Conservation (phyloP, 2,113 vertebrate genomes). For the Uropsilus gracilis region DNA sequence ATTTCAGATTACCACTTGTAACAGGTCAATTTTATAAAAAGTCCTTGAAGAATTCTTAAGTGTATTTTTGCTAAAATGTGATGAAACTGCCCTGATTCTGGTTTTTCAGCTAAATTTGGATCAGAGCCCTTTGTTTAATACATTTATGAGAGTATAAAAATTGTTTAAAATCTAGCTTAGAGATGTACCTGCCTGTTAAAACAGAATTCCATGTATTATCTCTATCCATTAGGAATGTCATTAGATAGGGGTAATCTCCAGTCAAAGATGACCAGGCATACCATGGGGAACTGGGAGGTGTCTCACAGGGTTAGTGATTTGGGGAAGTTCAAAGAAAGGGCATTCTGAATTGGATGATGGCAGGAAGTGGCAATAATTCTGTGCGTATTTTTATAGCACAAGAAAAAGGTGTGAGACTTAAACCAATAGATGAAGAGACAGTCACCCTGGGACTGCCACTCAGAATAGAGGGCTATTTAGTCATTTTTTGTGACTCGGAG, state of each 20-base stretch:
- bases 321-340: background rate
- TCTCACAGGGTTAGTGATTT: background rate
- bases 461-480: background rate
- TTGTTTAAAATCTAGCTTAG: background rate
- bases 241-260: too few relatives aligned
- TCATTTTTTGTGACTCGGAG: background rate
- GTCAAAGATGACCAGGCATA: too few relatives aligned
- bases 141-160: background rate
- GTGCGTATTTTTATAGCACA: background rate
- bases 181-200: background rate
- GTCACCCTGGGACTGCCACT: background rate
- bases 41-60: conserved; percentile 1
- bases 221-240: background rate
- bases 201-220: background rate
- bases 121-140: background rate
- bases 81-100: background rate
- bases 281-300: background rate
- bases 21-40: conserved; percentile 7
- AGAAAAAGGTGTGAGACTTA: background rate
- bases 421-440: background rate
- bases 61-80: background rate
- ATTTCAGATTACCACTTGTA: background rate
- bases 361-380: background rate
- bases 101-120: background rate
- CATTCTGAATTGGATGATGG: background rate